Base-by-base conservation (phyloP, 2,888 invertebrate species). In the Drosophila kuntzei region DNA sequence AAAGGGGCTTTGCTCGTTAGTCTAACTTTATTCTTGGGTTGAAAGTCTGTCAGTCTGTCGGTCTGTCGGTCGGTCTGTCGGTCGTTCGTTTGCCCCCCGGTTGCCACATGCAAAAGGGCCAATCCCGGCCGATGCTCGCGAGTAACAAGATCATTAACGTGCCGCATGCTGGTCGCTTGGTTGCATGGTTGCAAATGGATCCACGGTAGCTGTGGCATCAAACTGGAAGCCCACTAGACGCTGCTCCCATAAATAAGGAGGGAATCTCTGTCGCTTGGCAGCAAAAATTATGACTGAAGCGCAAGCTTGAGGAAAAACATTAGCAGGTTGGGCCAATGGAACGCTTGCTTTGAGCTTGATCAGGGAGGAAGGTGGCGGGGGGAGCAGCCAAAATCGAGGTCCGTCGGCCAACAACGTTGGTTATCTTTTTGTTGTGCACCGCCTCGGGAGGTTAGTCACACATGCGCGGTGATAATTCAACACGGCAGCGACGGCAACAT, bases 121-220 rank as follows among this genome's bases (percentile, higher is more conserved):
- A n/a, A n/a, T n/a, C n/a, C 54, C 41, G 53, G 32, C 58, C 39
- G 27, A 59, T 68, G 68, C 68, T 71, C 72, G 61, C 64, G 71
- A 78, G 80, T 86, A 88, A 90, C 88, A 88, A 88, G 90, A 88
- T 88, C 88, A 90, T 88, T 88, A 88, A 86, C 73, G 79, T 86
- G 78, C 77, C 76, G 69, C 81, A 69, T 66, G 76, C 64, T 34
- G 41, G 27, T 32, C 32, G 43, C 57, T 41, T 4, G 41, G 50
- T 59, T 63, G 84, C 70, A 66, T 77, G 80, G 61, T 68, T 80
- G 11, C 79, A 73, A 84, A 84, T 79, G 39, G 36, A 39, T 43
- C 53, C 47, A 67, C 61, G 62, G 76, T 50, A 61, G 66, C 75
- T 39, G 60, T 51, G 46, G 65, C 44, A 50, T 47, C 76, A 16